Evolutionary conservation across 2,113 vertebrate species (phyloP).

Genomic region (Vireo altiloquus): DNA sequence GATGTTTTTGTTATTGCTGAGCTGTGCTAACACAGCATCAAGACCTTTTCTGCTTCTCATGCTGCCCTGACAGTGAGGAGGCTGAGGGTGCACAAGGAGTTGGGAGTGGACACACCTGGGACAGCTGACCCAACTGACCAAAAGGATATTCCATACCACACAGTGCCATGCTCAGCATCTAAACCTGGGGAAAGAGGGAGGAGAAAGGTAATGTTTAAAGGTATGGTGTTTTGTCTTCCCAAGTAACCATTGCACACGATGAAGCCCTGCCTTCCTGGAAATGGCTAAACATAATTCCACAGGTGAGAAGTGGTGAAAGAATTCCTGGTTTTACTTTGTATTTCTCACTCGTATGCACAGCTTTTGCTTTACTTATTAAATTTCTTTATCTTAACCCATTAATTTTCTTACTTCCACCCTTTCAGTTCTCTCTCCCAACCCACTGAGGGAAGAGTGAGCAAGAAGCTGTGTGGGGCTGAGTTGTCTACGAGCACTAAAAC

Average conservation of each 20-base stretch:
- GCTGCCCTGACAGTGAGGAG: rapidly evolving
- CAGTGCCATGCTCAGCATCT: neutral
- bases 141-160: neutral
- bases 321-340: neutral
- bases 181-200: neutral
- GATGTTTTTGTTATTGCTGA: neutral
- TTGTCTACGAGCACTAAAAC: neutral
- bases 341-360: neutral
- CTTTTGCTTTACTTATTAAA: neutral
- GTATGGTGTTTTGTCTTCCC: neutral
- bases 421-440: rapidly evolving
- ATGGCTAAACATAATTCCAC: neutral
- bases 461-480: neutral
- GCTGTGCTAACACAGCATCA: neutral
- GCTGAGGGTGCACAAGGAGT: neutral
- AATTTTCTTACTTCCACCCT: neutral
- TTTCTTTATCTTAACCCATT: neutral
- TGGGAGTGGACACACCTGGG: neutral
- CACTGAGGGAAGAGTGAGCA: neutral
- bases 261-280: neutral
- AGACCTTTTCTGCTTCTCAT: neutral
- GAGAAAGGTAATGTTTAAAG: neutral
- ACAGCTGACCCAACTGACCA: neutral
- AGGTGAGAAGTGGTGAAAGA: neutral
- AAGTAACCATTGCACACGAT: rapidly evolving